Conservation (phyloP, 2,888 invertebrate species). For the Blastobasis adustella region DNA sequence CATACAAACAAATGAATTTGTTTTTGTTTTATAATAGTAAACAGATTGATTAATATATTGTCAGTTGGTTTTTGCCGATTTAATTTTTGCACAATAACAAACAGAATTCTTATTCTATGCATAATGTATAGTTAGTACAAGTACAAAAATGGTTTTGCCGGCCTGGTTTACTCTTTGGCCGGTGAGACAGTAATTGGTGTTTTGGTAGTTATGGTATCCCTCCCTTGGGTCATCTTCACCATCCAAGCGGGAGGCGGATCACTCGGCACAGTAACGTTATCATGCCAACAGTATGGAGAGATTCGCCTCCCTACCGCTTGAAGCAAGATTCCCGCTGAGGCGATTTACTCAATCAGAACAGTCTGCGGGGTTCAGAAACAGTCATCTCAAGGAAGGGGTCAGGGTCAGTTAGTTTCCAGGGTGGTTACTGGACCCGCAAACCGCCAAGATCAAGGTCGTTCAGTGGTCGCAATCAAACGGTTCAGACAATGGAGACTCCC, state of each 20-base stretch:
- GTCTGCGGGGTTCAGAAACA: slow-evolving; percentile 4
- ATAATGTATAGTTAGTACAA: too few species aligned
- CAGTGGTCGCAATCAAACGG: slow-evolving; percentile 3
- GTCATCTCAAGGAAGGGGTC: slow-evolving; percentile 5
- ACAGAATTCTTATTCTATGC: too few species aligned
- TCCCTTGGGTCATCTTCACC: slow-evolving; percentile 7
- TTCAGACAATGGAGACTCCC: slow-evolving; percentile 7
- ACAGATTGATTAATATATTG: too few species aligned
- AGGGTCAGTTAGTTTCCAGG: slow-evolving; percentile 4
- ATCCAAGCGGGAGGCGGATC: slow-evolving; percentile 4
- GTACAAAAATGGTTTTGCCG: too few species aligned
- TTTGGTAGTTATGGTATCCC: background rate
- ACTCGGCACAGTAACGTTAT: background rate
- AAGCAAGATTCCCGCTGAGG: slow-evolving; percentile 5
- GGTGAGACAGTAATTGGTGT: too few species aligned
- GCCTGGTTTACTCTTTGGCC: too few species aligned
- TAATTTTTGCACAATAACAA: too few species aligned
- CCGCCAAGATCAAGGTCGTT: slow-evolving; percentile 3
- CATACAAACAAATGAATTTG: too few species aligned
- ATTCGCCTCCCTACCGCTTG: slow-evolving; percentile 3
- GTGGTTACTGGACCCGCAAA: slow-evolving; percentile 4
- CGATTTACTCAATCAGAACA: slow-evolving; percentile 2
- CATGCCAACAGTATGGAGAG: background rate
- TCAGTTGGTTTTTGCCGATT: too few species aligned
- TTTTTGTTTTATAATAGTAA: too few species aligned